Conservation (phyloP, 2,113 vertebrate species). For the Neodon shergylaensis region DNA sequence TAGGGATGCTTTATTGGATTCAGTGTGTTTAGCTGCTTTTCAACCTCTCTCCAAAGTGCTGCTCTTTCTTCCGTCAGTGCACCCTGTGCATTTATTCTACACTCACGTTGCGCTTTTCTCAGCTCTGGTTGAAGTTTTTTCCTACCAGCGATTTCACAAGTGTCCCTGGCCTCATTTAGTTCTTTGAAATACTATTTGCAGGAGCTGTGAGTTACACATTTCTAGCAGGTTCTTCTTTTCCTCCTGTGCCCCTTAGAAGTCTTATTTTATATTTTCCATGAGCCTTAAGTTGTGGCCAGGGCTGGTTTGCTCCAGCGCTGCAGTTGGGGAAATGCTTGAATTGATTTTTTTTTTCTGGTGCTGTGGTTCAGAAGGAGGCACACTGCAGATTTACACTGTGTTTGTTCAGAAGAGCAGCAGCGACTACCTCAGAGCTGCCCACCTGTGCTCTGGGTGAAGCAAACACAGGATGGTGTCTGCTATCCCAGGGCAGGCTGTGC, state of each 20-base stretch:
- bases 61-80: not conserved
- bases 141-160: not conserved
- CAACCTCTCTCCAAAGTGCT: not conserved
- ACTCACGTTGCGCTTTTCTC: rapidly evolving
- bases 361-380: not conserved
- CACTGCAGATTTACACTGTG: not conserved
- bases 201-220: not conserved
- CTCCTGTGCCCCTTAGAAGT: not conserved
- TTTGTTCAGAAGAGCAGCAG: not conserved
- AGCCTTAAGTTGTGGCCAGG: not conserved
- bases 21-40: not conserved
- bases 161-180: not conserved
- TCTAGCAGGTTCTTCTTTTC: not conserved
- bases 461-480: not conserved
- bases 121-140: not conserved
- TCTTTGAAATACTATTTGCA: not conserved
- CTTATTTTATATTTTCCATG: not conserved
- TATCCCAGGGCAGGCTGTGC: not conserved
- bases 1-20: not conserved
- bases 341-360: conserved; percentile 43
- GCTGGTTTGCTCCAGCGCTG: not conserved
- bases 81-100: not conserved
- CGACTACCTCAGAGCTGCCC: rapidly evolving
- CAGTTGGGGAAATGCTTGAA: not conserved
- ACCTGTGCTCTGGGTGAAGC: not conserved